phyloP scores from a whole-genome alignment of 2,113 vertebrate genomes.

The Pogona vitticeps region DNA sequence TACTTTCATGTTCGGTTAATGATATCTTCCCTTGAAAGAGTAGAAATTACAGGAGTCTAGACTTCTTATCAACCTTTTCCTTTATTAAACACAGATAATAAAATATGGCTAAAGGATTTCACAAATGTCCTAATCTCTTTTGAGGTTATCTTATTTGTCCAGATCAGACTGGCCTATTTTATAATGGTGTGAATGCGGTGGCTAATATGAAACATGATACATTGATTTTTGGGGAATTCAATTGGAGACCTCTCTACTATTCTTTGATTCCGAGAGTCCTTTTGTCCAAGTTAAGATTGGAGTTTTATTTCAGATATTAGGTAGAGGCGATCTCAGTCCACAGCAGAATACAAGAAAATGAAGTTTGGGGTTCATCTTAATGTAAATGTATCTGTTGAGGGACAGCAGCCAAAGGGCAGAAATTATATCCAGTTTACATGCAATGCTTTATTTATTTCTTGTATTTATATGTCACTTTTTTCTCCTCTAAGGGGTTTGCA shows the following conservation, averaged over 20 bases:
- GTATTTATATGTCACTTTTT: neutral
- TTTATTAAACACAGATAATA: slow-evolving; percentile 8
- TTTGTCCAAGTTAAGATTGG: slow-evolving; percentile 1
- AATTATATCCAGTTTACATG: neutral
- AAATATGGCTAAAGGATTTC: neutral
- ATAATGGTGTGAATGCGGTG: neutral
- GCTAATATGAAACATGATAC: neutral
- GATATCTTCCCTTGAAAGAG: neutral
- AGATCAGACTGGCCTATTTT: neutral
- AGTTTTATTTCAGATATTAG: neutral
- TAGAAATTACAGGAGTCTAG: neutral
- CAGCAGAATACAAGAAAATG: neutral
- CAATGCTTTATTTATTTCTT: neutral
- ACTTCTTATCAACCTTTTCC: neutral
- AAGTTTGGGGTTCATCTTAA: neutral
- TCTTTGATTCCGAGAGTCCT: neutral
- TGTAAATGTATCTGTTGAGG: neutral
- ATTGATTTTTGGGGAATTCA: neutral
- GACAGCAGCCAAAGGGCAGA: neutral
- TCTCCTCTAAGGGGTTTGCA: neutral
- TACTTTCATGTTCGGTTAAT: neutral
- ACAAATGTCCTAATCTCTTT: neutral
- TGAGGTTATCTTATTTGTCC: neutral
- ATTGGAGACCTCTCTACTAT: neutral
- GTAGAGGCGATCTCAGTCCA: neutral